phyloP scores from a whole-genome alignment of 1,140 invertebrate species.

The Ctenoplectra terminalis region DNA sequence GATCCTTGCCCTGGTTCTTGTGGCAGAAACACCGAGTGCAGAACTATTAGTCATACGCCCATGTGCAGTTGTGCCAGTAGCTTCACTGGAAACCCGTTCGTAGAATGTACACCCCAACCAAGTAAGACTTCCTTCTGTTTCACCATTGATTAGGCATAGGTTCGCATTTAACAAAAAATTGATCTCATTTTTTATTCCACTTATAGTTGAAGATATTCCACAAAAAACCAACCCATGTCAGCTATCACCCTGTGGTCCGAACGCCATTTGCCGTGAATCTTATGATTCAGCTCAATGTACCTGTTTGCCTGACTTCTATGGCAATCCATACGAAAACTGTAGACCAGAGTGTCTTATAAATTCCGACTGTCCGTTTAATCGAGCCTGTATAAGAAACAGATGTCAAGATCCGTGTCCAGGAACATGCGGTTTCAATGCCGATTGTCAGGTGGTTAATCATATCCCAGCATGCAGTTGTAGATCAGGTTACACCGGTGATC shows the following conservation, averaged over 20 bases:
- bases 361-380: conserved; percentile 85
- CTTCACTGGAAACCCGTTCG: conserved; percentile 84
- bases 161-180: too few relatives aligned
- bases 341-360: conserved; percentile 87
- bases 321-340: conserved; percentile 87
- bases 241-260: conserved; percentile 90
- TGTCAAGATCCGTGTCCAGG: conserved; percentile 90
- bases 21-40: conserved; percentile 84
- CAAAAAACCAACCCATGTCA: conserved; percentile 86
- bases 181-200: neutral
- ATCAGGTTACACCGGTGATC: conserved; percentile 87
- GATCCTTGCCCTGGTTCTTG: conserved; percentile 84
- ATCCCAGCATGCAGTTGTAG: conserved; percentile 88
- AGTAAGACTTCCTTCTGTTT: conserved; percentile 71
- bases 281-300: conserved; percentile 85
- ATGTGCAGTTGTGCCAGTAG: conserved; percentile 84
- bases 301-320: conserved; percentile 85
- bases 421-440: conserved; percentile 88
- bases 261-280: conserved; percentile 87
- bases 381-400: conserved; percentile 86
- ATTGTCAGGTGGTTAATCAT: conserved; percentile 90
- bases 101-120: conserved; percentile 77
- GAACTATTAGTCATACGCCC: conserved; percentile 84
- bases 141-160: neutral
- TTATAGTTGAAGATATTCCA: conserved; percentile 47